Conservation (phyloP, 2,888 invertebrate genomes). For the Bibio marci region DNA sequence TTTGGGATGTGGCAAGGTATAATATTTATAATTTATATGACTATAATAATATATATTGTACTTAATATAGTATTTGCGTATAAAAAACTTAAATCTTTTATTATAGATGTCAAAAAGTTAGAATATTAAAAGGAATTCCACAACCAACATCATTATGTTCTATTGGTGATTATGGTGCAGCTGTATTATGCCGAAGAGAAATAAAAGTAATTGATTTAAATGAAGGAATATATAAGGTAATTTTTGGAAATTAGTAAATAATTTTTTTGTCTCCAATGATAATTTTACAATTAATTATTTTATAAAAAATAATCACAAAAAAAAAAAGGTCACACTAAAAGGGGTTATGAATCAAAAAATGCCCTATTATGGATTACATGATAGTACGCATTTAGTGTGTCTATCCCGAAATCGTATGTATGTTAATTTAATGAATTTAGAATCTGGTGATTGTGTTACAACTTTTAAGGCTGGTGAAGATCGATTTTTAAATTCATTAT, state of each 20-base stretch:
- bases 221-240: conserved; percentile 37
- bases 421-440: conserved; percentile 71
- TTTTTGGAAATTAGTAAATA: background rate
- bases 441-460: conserved; percentile 45
- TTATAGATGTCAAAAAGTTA: conserved; percentile 42
- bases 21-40: conserved; percentile 11
- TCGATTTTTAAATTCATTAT: conserved; percentile 70
- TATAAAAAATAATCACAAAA: background rate
- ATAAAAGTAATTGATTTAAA: conserved; percentile 65
- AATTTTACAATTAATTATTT: too few species aligned
- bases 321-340: conserved; percentile 45
- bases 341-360: conserved; percentile 87
- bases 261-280: background rate
- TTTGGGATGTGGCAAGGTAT: conserved; percentile 57
- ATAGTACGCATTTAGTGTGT: conserved; percentile 57
- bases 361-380: conserved; percentile 77
- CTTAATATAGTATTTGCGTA: background rate
- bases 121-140: conserved; percentile 53
- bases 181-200: conserved; percentile 67
- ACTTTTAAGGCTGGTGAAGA: conserved; percentile 86
- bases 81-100: background rate
- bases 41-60: too few species aligned
- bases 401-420: conserved; percentile 78
- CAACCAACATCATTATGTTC: conserved; percentile 64
- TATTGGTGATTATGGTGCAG: conserved; percentile 56